Conservation (phyloP, 2,113 vertebrate species). For the Bos javanicus region DNA sequence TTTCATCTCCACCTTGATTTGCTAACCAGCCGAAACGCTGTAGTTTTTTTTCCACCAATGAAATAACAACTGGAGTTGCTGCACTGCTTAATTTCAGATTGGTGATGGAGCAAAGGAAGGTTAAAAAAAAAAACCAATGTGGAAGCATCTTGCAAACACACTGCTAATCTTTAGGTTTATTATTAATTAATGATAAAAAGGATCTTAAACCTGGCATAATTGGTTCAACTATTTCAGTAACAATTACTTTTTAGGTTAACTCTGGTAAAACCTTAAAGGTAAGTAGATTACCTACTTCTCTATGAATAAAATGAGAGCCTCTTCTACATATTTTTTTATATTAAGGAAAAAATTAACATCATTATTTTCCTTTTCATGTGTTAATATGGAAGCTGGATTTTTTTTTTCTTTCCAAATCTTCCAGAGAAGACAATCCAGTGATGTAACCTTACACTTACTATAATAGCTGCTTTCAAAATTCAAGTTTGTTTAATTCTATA, state of each 20-base stretch:
- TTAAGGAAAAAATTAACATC: neutral
- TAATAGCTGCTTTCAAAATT: neutral
- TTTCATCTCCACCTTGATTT: neutral
- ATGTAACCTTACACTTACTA: neutral
- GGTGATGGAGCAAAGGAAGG: neutral
- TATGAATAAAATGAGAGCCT: conserved; percentile 7
- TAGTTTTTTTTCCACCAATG: neutral
- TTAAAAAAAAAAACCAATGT: neutral
- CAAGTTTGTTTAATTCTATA: neutral
- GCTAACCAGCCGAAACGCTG: neutral
- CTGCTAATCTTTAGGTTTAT: neutral
- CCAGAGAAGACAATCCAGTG: neutral
- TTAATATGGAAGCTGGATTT: neutral
- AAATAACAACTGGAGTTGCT: neutral
- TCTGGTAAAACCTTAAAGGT: neutral
- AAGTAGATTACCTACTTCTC: neutral
- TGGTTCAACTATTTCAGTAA: conserved; percentile 13
- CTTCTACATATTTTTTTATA: neutral
- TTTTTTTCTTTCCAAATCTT: neutral
- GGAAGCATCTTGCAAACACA: neutral
- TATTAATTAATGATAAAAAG: conserved; percentile 2
- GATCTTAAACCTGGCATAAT: neutral
- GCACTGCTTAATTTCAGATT: neutral
- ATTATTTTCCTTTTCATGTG: neutral
- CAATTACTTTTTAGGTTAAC: neutral